Evolutionary conservation across 2,888 invertebrate genomes (phyloP).

Genomic region (Cetonia aurata): DNA sequence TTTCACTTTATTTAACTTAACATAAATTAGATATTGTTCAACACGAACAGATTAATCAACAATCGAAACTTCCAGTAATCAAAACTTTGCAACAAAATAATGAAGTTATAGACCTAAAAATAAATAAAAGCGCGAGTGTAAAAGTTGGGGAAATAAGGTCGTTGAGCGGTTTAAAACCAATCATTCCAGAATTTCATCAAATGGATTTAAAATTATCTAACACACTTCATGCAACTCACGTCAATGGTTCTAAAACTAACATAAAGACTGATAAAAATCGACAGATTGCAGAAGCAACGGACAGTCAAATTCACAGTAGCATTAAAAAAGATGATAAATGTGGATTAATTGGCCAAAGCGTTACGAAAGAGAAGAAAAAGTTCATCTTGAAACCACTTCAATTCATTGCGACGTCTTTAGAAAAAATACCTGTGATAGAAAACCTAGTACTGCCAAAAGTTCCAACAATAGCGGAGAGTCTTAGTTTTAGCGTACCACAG

Average conservation of each 20-base stretch:
- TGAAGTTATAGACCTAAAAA: constrained; percentile 11
- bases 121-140: background rate
- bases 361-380: constrained; percentile 21
- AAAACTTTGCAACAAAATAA: background rate
- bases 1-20: too few species aligned
- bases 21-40: background rate
- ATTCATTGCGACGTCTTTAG: constrained; percentile 29
- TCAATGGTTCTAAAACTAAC: constrained; percentile 3
- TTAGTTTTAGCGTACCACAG: constrained; percentile 18
- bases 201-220: constrained; percentile 19
- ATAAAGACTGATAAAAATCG: constrained; percentile 13
- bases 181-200: constrained; percentile 11
- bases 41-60: background rate
- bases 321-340: background rate
- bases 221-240: constrained; percentile 2
- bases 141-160: constrained; percentile 1
- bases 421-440: constrained; percentile 27
- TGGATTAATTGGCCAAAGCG: background rate
- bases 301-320: background rate
- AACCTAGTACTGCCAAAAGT: constrained; percentile 17
- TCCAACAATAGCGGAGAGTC: constrained; percentile 20
- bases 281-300: constrained; percentile 1
- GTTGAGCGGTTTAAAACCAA: constrained; percentile 6
- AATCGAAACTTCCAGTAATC: background rate
- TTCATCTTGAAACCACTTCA: constrained; percentile 28